A percentile compares a stretch with the other conserved stretches of the same genome.
Conservation (phyloP, 2,113 vertebrate species). For the Corapipo altera region DNA sequence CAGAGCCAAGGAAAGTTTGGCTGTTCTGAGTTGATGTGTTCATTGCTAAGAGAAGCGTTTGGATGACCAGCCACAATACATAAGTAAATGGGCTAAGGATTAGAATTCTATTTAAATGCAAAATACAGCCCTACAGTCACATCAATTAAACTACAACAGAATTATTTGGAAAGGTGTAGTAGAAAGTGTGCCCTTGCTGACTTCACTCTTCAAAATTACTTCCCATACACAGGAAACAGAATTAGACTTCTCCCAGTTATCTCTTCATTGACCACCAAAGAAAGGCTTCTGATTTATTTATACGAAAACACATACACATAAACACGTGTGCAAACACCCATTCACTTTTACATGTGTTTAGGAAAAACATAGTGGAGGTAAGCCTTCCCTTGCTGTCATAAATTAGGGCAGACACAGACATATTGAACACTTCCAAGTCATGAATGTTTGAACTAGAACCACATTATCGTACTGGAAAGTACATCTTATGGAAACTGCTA, state of each 20-base stretch:
- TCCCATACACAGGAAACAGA: neutral
- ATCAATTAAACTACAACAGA: neutral
- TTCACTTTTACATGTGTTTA: neutral
- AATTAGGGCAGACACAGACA: neutral
- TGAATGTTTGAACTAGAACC: neutral
- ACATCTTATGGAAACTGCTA: neutral
- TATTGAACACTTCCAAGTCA: neutral
- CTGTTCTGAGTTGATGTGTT: neutral
- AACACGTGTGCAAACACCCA: neutral
- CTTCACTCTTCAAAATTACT: neutral
- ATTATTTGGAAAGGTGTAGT: neutral
- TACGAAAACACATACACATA: neutral
- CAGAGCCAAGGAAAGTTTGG: neutral
- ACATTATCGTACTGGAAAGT: neutral
- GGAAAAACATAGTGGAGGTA: neutral
- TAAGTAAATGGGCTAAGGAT: neutral
- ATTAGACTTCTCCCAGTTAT: neutral
- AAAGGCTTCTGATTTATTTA: neutral
- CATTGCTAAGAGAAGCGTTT: neutral
- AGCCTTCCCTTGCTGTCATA: neutral
- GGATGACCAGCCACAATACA: neutral
- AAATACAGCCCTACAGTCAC: neutral
- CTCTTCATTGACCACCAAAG: neutral
- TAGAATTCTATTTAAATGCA: neutral
- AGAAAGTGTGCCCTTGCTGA: neutral